Evolutionary conservation across 2,797 vertebrate genomes (phyloP).

Genomic region (Pagetopsis macropterus): DNA sequence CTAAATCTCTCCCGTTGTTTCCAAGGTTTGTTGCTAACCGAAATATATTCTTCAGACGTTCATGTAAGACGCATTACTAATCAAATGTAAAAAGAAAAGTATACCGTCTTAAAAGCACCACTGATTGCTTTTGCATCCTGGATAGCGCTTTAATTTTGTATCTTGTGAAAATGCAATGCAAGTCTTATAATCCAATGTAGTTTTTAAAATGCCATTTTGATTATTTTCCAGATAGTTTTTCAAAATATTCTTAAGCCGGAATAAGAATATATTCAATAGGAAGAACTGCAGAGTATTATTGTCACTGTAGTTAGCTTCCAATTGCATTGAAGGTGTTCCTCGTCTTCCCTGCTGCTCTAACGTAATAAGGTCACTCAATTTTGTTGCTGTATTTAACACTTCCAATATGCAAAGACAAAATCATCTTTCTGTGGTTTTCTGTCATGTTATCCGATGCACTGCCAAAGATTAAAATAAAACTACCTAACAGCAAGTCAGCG

Average conservation of each 20-base stretch:
- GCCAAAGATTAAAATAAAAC: slow-evolving; percentile 34
- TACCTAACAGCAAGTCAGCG: slow-evolving; percentile 33
- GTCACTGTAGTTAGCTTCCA: background rate
- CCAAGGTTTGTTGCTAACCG: no score
- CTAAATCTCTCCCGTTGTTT: background rate
- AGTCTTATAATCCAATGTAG: background rate
- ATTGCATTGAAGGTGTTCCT: background rate
- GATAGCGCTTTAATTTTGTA: background rate
- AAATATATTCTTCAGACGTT: background rate
- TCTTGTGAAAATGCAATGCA: background rate
- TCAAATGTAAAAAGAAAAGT: no score
- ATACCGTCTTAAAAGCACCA: background rate
- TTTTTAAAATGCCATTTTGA: slow-evolving; percentile 1
- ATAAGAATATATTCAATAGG: no score
- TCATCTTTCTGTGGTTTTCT: slow-evolving; percentile 17
- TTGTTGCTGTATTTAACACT: slow-evolving; percentile 13
- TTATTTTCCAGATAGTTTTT: background rate
- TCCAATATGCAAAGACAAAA: slow-evolving; percentile 7
- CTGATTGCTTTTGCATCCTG: background rate
- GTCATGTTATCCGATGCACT: background rate
- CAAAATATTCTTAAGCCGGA: background rate
- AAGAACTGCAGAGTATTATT: background rate
- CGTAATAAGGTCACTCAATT: background rate
- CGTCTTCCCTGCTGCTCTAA: background rate
- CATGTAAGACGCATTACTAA: background rate